Evolutionary conservation across 2,113 vertebrate species (phyloP), one percentile per base, ranked within the genome.

Genomic region (Sula dactylatra): DNA sequence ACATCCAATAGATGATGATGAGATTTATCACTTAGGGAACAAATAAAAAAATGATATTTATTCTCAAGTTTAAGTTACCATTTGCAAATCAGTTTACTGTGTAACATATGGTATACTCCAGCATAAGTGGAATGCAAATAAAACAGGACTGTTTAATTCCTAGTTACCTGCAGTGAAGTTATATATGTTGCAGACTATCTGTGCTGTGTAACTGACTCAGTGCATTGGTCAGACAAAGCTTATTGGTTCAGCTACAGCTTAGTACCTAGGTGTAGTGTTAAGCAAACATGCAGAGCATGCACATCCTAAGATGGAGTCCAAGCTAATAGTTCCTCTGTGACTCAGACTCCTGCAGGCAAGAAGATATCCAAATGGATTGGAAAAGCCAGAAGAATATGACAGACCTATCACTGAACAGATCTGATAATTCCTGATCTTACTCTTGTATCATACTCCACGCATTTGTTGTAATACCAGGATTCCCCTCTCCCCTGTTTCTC

Each of bases 41-140:
- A 70, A 73, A 38, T 26, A 8, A 18, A 42, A 72, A 69, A 18
- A 12, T 15, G 18, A 24, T 44, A 32, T 72, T 70, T 76, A 44
- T 93, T 93, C 77, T 62, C 6, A 3, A 84, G 29, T 77, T 93
- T 38, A 87, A 86, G 32, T 40, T 77, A 71, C 5, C 5, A 73
- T 61, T 93, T 94, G 27, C 38, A 73, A 50, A 88, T n/a, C 42
- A 90, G 20, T 91, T 22, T 90, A 21, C 32, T 96, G 36, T 94
- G 56, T 61, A 93, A 82, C 52, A n/a, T 42, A 59, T 15, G 4
- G 11, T 38, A 45, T 66, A 45, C 22, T 83, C 11, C 72, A 88
- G 10, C 5, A 6, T 67, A 88, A 93, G 21, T 9, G 26, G 16
- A 69, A 82, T 29, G 9, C 38, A 71, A 95, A 78, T 65, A 69